phyloP scores from a whole-genome alignment of 2,113 vertebrate species.

The Vidua macroura region DNA sequence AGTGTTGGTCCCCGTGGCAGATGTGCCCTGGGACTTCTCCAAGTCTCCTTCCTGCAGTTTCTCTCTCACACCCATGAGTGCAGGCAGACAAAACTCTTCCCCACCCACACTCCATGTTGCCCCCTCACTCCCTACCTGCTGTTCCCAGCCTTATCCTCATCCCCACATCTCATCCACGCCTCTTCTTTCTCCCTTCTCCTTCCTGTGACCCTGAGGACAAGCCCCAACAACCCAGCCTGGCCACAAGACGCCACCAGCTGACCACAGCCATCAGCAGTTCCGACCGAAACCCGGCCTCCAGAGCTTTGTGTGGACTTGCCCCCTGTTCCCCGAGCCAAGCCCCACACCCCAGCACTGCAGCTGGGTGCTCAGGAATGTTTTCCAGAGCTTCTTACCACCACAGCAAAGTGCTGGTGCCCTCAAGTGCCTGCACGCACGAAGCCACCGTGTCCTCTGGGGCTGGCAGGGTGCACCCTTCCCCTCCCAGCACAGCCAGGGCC shows the following conservation, averaged over 20 bases:
- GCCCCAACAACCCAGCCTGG: not conserved
- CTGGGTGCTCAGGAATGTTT: not conserved
- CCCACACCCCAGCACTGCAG: not conserved
- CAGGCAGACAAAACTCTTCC: not conserved
- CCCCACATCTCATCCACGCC: not conserved
- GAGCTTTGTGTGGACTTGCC: slow-evolving; percentile 45
- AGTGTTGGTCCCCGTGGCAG: not conserved
- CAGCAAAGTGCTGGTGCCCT: slow-evolving; percentile 49
- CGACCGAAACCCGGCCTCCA: slow-evolving; percentile 26
- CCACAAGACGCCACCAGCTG: slow-evolving; percentile 25
- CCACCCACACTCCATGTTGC: not conserved
- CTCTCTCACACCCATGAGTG: not conserved
- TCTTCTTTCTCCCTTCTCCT: not conserved
- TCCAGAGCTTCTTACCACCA: not conserved
- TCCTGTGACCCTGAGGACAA: slow-evolving; percentile 32
- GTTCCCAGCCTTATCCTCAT: not conserved
- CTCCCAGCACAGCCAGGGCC: not conserved
- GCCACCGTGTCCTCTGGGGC: not conserved
- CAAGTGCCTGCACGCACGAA: not conserved
- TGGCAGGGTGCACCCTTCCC: not conserved
- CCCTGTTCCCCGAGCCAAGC: slow-evolving; percentile 1
- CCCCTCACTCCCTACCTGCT: not conserved
- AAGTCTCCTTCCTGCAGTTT: not conserved
- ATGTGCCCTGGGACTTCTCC: not conserved
- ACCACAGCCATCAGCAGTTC: slow-evolving; percentile 40